Evolutionary conservation across 2,113 vertebrate genomes (phyloP), one percentile per base, ranked within the genome.

Genomic region (Tachysurus vachellii): DNA sequence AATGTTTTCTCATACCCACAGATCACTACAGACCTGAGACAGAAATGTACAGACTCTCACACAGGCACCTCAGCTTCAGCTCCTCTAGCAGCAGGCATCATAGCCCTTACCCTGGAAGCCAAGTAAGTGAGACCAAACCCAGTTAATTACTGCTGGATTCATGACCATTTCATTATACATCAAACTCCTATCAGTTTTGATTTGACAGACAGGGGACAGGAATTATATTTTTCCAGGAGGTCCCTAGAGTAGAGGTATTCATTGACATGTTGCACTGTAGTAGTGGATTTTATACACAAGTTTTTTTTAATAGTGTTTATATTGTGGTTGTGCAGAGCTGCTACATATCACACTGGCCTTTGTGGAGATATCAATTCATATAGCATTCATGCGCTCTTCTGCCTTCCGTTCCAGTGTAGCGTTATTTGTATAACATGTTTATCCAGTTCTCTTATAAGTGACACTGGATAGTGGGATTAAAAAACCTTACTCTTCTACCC

Each of bases 31-130:
- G 98, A 99, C 92, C 95, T 99, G 85, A 95, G 97, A 70, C 97
- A 98, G 91, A 99, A 99, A 83, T 99, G 98, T 93, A 99, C 98
- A 0, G 98, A 99, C 81, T 95, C 97, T 0, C 98, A 99, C 95
- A 99, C 98, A 0, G 98, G 98, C 81, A 99, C 98, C 0, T 99
- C 98, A 0, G 98, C 98, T 70, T 99, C 98, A 0, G 98, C 98
- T 0, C 98, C 98, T 0, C 91, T 99, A 92, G 98, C 98, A 0
- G 98, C 98, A 0, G 98, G 98, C 90, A 99, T 99, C 94, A 99
- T 99, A 0, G 98, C 98, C 36, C 97, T 99, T 0, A 96, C 98
- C 62, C 95, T 99, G 90, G 98, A 99, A 92, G 98, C 98, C 92
- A 99, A 99, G 98, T 99, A 94, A 95, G 97, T 93, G 61, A 57